Evolutionary conservation across 2,797 vertebrate species (phyloP).

Genomic region (Distichodus sexfasciatus): DNA sequence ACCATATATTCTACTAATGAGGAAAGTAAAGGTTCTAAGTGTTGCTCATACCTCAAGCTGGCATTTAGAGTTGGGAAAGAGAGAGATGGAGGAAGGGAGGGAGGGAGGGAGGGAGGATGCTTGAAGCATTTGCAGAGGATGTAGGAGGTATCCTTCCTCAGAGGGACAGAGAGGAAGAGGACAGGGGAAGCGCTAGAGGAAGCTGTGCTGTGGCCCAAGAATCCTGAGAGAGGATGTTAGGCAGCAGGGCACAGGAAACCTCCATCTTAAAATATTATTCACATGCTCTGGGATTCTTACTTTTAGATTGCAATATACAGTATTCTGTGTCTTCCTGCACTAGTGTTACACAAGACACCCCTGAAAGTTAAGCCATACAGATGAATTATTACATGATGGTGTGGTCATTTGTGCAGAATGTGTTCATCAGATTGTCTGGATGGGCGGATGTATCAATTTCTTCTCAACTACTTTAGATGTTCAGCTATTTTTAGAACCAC

Average conservation of each 20-base stretch:
- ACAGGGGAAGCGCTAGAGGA: constrained; percentile 64
- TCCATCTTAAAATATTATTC: background rate
- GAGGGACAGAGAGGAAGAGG: constrained; percentile 61
- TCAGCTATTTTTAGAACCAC: constrained; percentile 4
- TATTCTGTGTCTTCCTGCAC: too few species aligned
- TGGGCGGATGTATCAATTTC: background rate
- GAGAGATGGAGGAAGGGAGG: background rate
- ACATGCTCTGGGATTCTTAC: too few species aligned
- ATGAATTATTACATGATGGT: too few species aligned
- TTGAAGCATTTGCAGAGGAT: constrained; percentile 62
- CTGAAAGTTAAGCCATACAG: too few species aligned
- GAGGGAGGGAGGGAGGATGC: constrained; percentile 55
- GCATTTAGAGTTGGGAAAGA: background rate
- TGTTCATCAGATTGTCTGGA: background rate
- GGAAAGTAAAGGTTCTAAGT: background rate
- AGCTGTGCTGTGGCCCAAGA: constrained; percentile 28
- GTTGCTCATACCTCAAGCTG: background rate
- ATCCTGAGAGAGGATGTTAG: constrained; percentile 21
- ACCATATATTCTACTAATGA: constrained; percentile 11
- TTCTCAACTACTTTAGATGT: background rate
- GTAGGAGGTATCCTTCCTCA: constrained; percentile 71
- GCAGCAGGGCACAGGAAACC: background rate
- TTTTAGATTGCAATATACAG: too few species aligned
- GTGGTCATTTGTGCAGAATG: background rate
- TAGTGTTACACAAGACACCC: too few species aligned